Evolutionary conservation across 2,888 invertebrate species (phyloP).

Genomic region (Acronicta leporina): DNA sequence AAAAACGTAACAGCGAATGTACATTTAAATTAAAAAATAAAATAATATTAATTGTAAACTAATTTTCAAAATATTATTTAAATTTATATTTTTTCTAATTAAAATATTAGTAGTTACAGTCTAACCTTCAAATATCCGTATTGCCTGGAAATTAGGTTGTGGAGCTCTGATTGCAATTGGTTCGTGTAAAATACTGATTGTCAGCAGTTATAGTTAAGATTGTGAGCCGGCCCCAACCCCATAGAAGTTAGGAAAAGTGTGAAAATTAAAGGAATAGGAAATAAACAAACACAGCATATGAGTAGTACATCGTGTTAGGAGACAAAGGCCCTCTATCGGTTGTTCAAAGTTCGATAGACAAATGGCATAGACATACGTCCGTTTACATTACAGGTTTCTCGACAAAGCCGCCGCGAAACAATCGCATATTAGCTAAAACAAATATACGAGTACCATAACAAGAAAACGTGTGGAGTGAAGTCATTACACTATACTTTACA

Average conservation of each 20-base stretch:
- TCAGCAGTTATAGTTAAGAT: too few species aligned
- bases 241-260: neutral
- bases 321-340: conserved; percentile 31
- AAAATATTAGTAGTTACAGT: too few species aligned
- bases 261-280: neutral
- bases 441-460: conserved; percentile 1
- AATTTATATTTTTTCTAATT: too few species aligned
- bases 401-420: conserved; percentile 7
- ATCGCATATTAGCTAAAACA: conserved; percentile 15
- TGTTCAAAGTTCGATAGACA: conserved; percentile 41
- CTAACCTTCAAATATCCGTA: too few species aligned
- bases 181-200: too few species aligned
- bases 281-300: conserved; percentile 8
- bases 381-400: conserved; percentile 17
- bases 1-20: too few species aligned
- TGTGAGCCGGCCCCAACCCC: too few species aligned
- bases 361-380: conserved; percentile 28
- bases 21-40: too few species aligned
- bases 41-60: too few species aligned
- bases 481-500: neutral
- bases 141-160: too few species aligned
- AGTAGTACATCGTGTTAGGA: conserved; percentile 2
- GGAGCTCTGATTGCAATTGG: too few species aligned
- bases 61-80: too few species aligned
- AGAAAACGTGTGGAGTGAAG: conserved; percentile 1